Conservation (phyloP, 2,113 vertebrate genomes). For the Cranoglanis bouderius region DNA sequence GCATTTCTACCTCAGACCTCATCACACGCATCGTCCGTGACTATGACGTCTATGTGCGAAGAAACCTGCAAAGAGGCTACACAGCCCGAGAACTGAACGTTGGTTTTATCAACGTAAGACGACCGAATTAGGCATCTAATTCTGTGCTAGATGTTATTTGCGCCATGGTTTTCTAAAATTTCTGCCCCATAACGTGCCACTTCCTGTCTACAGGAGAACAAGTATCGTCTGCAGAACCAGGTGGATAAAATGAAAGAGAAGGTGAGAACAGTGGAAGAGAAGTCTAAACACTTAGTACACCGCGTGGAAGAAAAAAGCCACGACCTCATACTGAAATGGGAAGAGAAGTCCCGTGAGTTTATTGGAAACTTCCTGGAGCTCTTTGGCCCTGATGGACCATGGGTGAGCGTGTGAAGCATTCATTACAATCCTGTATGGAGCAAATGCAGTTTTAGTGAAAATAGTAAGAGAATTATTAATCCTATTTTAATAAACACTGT, state of each 20-base stretch:
- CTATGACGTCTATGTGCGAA: conserved; percentile 93
- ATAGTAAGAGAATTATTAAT: not conserved
- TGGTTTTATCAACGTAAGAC: conserved; percentile 93
- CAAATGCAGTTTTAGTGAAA: not conserved
- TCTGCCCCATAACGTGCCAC: not conserved
- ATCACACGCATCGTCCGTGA: conserved; percentile 95
- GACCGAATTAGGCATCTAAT: not conserved
- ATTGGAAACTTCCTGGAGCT: conserved; percentile 97
- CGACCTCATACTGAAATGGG: conserved; percentile 98
- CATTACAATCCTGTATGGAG: not conserved
- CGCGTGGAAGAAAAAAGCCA: conserved; percentile 97
- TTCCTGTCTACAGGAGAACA: conserved; percentile 84
- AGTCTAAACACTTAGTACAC: conserved; percentile 96
- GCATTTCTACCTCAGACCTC: conserved; percentile 96
- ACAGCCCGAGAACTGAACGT: conserved; percentile 97
- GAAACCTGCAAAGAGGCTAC: conserved; percentile 96
- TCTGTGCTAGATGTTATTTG: not conserved
- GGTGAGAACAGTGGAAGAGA: conserved; percentile 94
- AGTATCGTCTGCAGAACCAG: conserved; percentile 96
- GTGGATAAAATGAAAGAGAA: conserved; percentile 98
- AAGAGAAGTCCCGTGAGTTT: conserved; percentile 97
- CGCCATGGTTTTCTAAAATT: not conserved
- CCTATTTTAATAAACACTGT: not conserved
- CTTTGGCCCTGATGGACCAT: conserved; percentile 96
- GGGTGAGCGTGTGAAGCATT: conserved; percentile 76